These are phyloP conservation scores for Lophius piscatorius DNA, from an alignment of 2,113 vertebrate species.

Conservation along the genomic window DNA sequence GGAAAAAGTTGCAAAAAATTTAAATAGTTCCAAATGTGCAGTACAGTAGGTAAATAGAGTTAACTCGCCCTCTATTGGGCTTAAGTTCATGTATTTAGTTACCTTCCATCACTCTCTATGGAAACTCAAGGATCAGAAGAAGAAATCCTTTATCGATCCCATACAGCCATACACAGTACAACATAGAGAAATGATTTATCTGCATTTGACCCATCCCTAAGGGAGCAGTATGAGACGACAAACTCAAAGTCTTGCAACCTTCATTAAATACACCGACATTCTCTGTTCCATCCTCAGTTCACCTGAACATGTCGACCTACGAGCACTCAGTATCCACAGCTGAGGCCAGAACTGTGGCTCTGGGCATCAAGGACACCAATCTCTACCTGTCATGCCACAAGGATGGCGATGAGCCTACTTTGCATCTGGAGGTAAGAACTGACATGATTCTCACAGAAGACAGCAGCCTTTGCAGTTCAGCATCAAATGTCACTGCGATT, in stretches of 20 bases:
- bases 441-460: neutral
- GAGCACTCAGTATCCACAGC: neutral
- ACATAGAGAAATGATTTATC: too few species aligned
- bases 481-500: neutral
- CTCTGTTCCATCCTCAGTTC: slow-evolving; percentile 50
- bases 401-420: slow-evolving; percentile 18
- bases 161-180: too few species aligned
- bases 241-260: neutral
- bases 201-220: too few species aligned
- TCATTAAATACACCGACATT: neutral
- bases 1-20: too few species aligned
- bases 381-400: slow-evolving; percentile 67
- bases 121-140: too few species aligned
- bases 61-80: too few species aligned
- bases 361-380: slow-evolving; percentile 64
- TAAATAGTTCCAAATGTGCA: too few species aligned
- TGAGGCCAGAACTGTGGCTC: slow-evolving; percentile 48
- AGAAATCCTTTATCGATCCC: too few species aligned
- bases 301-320: slow-evolving; percentile 71
- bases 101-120: too few species aligned
- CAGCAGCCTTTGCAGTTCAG: neutral
- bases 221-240: too few species aligned
- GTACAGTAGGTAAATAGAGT: too few species aligned
- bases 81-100: too few species aligned
- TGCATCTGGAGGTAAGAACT: slow-evolving; percentile 72